A percentile compares a stretch with the other conserved stretches of the same genome.
These are phyloP conservation scores for Tolmerus cingulatus DNA, from an alignment of 2,888 invertebrate species.

Conservation along the genomic window DNA sequence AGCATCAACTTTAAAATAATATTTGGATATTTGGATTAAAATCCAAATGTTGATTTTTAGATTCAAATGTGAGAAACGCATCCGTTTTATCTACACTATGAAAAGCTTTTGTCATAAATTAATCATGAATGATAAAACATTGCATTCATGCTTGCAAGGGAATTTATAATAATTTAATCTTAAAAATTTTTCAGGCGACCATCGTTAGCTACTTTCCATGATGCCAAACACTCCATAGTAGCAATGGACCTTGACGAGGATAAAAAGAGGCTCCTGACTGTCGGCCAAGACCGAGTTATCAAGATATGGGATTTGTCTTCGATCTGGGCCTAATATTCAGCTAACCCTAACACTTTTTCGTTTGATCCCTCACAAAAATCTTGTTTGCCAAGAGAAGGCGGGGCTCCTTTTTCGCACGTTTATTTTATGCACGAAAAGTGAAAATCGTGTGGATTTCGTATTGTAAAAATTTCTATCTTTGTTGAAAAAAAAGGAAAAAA, in stretches of 20 bases:
- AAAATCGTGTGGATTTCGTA: neutral
- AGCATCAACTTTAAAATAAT: too few species aligned
- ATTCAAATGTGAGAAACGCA: too few species aligned
- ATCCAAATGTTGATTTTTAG: too few species aligned
- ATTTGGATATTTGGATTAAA: too few species aligned
- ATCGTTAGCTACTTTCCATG: slow-evolving; percentile 93
- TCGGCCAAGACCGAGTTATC: slow-evolving; percentile 94
- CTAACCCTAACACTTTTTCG: neutral
- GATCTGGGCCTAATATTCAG: slow-evolving; percentile 63
- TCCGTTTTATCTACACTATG: too few species aligned
- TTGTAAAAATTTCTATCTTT: neutral
- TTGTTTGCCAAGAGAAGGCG: slow-evolving; percentile 1
- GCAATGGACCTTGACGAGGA: slow-evolving; percentile 90
- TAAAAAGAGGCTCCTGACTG: slow-evolving; percentile 85
- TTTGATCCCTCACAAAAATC: neutral
- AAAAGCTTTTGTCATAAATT: too few species aligned
- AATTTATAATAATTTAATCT: neutral
- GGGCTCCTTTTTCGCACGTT: slow-evolving; percentile 30
- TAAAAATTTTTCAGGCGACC: slow-evolving; percentile 71
- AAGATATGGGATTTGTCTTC: slow-evolving; percentile 90
- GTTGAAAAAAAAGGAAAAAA: neutral
- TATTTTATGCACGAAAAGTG: slow-evolving; percentile 42
- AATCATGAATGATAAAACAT: too few species aligned
- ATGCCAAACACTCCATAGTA: slow-evolving; percentile 90
- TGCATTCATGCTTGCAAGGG: too few species aligned